A percentile compares a stretch with the other conserved stretches of the same genome.
These are phyloP conservation scores for Pecten maximus DNA, from an alignment of 2,888 invertebrate genomes.

Conservation along the genomic window DNA sequence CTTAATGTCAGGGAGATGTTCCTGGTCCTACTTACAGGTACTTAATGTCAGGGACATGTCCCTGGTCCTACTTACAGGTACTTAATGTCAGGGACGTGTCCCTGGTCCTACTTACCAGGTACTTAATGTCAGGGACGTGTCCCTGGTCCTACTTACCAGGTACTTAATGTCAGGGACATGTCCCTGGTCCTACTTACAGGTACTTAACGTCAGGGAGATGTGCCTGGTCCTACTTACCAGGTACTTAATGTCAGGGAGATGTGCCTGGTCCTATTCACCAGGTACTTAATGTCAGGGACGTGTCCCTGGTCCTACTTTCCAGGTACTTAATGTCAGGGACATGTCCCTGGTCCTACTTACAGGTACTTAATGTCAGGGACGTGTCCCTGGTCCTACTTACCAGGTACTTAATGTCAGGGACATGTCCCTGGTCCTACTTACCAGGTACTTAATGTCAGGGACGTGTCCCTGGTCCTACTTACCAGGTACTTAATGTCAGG, in stretches of 20 bases:
- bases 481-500: conserved; percentile 85
- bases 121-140: neutral
- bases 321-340: conserved; percentile 84
- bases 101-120: neutral
- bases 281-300: neutral
- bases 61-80: no score
- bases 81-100: no score
- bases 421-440: no score
- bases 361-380: neutral
- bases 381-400: conserved; percentile 82
- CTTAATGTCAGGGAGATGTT: no score
- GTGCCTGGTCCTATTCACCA: no score
- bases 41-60: no score
- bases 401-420: conserved; percentile 84
- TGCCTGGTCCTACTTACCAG: conserved; percentile 84
- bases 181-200: neutral
- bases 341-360: no score
- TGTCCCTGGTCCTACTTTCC: conserved; percentile 83
- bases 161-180: neutral
- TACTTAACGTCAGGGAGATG: neutral
- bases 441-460: neutral
- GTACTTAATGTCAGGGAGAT: conserved; percentile 84
- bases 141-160: neutral
- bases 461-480: conserved; percentile 45
- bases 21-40: no score